Evolutionary conservation across 1,140 invertebrate species (phyloP), one percentile per base, ranked within the genome.

Genomic region (Brachionus rotundiformis): DNA sequence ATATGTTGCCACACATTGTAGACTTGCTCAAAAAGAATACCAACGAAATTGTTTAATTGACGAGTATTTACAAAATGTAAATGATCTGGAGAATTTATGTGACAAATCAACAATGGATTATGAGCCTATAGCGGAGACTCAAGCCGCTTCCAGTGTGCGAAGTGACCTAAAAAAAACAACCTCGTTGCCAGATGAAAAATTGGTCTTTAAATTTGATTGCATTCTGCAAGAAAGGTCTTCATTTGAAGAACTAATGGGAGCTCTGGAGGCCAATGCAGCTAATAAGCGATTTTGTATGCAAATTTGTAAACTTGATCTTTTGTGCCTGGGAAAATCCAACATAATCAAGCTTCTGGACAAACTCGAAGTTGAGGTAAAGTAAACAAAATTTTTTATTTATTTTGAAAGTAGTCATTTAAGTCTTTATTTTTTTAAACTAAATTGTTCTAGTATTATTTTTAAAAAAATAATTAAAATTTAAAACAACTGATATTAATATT

Each of bases 1-100:
- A 81, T 81, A 81, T 47, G 54, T 81, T 1, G 54, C 79, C n/a
- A 81, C 79, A 47, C 79, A 81, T 68, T 81, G 79, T 65, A 33
- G 79, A 41, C 31, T 81, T n/a, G 79, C 79, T 41, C 54, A 81
- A 63, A 81, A 81, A 81, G 79, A 81, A 68, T 49, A 63, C 27
- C 54, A 81, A 65, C 54, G 79, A 41, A 81, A 81, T 65, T 54
- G 47, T 44, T 23, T 81, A 31, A 81, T 81, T 11, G 79, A 81
- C 31, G 54, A 63, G 13, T 81, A 81, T 29, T 27, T 79, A n/a
- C 76, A 79, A 33, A 79, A 79, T 79, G 76, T 79, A 33, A 79
- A 54, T 63, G 76, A 79, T 63, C 36, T 79, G 31, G 76, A 79
- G 25, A 54, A 54, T 59, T 19, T 79, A 39, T 79, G 59, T 59